Evolutionary conservation across 2,797 vertebrate genomes (phyloP).

Genomic region (Semaprochilodus insignis): DNA sequence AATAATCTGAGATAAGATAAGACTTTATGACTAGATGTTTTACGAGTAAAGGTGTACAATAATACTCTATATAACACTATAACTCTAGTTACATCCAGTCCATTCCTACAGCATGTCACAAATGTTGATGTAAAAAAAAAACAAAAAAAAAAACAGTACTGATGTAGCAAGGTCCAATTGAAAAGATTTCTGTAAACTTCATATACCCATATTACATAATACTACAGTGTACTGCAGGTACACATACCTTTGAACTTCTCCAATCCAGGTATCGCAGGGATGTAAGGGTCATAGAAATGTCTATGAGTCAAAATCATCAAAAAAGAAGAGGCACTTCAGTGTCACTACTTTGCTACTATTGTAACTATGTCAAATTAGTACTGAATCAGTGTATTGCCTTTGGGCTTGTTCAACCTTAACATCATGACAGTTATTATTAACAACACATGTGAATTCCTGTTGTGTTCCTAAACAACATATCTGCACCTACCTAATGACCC

Average conservation of each 20-base stretch:
- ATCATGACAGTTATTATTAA: background rate
- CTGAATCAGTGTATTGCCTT: background rate
- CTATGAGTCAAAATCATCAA: constrained; percentile 53
- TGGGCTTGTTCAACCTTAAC: background rate
- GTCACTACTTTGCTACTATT: background rate
- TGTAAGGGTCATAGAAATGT: constrained; percentile 70
- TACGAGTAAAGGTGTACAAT: background rate
- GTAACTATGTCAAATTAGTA: background rate
- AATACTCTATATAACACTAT: background rate
- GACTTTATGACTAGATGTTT: background rate
- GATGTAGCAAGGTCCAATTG: background rate
- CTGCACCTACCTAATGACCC: too few species aligned
- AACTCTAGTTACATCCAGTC: background rate
- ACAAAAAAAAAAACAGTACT: background rate
- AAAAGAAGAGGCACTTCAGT: constrained; percentile 16
- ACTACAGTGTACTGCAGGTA: constrained; percentile 15
- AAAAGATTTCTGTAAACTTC: background rate
- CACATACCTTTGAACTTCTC: constrained; percentile 71
- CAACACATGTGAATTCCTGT: background rate
- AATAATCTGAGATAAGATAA: constrained; percentile 7
- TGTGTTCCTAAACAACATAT: background rate
- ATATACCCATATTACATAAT: constrained; percentile 7
- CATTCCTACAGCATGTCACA: background rate
- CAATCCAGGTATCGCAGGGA: constrained; percentile 72
- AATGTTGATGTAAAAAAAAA: background rate